Conservation (phyloP, 2,797 vertebrate genomes). For the Sebastolobus alascanus region DNA sequence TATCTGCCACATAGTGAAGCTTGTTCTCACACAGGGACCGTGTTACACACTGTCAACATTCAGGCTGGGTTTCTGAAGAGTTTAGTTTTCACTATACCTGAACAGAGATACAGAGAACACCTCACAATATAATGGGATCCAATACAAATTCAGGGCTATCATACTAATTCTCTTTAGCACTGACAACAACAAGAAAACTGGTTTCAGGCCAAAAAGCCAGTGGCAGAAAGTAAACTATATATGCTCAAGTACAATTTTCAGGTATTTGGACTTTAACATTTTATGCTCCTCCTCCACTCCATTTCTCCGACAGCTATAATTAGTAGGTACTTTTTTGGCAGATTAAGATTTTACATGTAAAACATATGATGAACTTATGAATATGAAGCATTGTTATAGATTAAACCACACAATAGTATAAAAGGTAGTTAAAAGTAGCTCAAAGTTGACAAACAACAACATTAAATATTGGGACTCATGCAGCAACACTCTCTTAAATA, state of each 20-base stretch:
- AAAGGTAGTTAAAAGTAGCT: not conserved
- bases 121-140: not conserved
- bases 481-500: no score
- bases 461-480: no score
- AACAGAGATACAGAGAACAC: not conserved
- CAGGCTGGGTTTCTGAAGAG: not conserved
- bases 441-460: not conserved
- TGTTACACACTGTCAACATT: conserved; percentile 26
- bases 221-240: not conserved
- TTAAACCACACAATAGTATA: not conserved
- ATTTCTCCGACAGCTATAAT: no score
- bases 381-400: not conserved
- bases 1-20: conserved; percentile 52
- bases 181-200: not conserved
- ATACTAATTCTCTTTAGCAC: not conserved
- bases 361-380: no score
- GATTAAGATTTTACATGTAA: no score
- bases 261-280: no score
- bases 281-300: not conserved
- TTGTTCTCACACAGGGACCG: conserved; percentile 27
- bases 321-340: no score
- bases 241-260: not conserved
- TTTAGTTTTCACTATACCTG: not conserved
- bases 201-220: not conserved
- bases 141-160: not conserved